Percentiles rank a stretch among this genome's conserved stretches.
Evolutionary conservation across 2,797 vertebrate genomes (phyloP).

Genomic region (Alca torda): DNA sequence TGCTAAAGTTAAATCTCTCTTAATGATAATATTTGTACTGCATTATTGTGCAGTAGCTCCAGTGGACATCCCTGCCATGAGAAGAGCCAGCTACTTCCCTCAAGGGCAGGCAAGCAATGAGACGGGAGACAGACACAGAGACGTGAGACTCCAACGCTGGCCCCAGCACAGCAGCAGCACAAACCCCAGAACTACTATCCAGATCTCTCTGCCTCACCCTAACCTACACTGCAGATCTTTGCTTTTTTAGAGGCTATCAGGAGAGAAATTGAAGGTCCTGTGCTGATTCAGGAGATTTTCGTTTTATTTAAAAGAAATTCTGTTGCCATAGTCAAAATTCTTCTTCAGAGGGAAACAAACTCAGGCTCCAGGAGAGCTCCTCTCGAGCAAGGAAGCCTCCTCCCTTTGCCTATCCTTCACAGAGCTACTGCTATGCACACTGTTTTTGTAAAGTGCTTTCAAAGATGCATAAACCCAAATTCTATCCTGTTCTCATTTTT

Average conservation of each 20-base stretch:
- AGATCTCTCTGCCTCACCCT: neutral
- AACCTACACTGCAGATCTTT: neutral
- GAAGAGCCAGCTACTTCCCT: neutral
- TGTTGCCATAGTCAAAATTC: neutral
- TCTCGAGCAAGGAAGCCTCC: neutral
- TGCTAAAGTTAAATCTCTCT: neutral
- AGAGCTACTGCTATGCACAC: neutral
- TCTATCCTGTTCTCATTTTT: slow-evolving; percentile 46
- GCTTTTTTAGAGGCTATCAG: neutral
- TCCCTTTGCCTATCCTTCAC: neutral
- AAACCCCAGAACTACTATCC: neutral
- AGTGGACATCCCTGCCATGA: neutral
- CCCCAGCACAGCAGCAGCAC: neutral
- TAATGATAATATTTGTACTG: neutral
- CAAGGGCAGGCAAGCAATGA: neutral
- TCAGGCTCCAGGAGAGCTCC: neutral
- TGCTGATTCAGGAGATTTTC: neutral
- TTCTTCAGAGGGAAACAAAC: neutral
- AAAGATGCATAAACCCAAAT: neutral
- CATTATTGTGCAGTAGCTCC: neutral
- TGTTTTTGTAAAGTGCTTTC: neutral
- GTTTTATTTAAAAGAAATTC: neutral
- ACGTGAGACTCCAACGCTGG: fast-evolving
- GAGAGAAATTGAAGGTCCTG: neutral
- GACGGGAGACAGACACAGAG: neutral